phyloP scores from a whole-genome alignment of 2,888 invertebrate genomes.

The Leptopilina drosophilae region DNA sequence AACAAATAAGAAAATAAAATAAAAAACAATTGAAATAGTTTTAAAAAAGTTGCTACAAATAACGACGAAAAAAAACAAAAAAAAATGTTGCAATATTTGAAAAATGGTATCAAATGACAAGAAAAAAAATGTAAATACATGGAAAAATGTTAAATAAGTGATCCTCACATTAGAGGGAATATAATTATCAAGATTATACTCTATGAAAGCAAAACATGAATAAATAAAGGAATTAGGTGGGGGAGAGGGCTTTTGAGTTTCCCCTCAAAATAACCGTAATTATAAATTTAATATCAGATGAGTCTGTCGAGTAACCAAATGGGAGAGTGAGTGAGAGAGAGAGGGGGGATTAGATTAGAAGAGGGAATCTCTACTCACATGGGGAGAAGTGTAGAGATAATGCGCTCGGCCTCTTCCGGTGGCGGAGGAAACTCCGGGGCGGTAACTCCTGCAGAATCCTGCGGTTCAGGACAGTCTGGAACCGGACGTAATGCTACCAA shows the following conservation, averaged over 20 bases:
- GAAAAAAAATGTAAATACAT: too few species aligned
- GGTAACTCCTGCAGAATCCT: conserved; percentile 77
- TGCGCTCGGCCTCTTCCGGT: conserved; percentile 87
- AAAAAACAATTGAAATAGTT: too few species aligned
- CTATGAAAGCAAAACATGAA: too few species aligned
- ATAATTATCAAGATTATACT: too few species aligned
- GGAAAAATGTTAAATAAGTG: too few species aligned
- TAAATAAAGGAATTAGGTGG: neutral
- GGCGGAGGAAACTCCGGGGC: conserved; percentile 83
- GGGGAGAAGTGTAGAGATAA: conserved; percentile 86
- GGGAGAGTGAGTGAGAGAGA: too few species aligned
- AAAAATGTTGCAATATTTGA: too few species aligned
- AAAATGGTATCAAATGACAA: too few species aligned
- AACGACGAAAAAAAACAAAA: too few species aligned
- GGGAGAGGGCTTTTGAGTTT: neutral
- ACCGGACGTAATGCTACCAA: conserved; percentile 79
- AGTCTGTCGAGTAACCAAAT: neutral
- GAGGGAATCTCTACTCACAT: conserved; percentile 79
- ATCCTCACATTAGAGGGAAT: too few species aligned
- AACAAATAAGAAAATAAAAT: too few species aligned
- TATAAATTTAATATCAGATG: conserved; percentile 14
- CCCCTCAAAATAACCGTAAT: neutral
- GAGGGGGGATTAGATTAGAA: conserved; percentile 10
- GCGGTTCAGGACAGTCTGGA: conserved; percentile 81
- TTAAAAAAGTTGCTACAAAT: too few species aligned